These are phyloP conservation scores for Cinclus cinclus DNA, from an alignment of 2,113 vertebrate species.

Conservation along the genomic window DNA sequence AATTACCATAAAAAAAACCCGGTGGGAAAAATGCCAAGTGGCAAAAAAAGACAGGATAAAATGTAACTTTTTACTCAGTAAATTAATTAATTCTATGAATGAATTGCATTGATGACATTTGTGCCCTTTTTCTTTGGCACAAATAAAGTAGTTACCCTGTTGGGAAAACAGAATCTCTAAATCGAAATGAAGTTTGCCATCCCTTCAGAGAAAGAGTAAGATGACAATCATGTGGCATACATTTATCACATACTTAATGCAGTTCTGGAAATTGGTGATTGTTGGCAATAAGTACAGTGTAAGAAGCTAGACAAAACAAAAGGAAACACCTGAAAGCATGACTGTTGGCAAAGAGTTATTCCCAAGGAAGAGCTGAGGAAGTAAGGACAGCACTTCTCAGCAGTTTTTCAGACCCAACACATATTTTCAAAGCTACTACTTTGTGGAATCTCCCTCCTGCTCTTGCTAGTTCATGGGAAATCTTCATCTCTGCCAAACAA, in stretches of 20 bases:
- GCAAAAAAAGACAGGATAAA: not conserved
- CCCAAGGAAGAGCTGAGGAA: not conserved
- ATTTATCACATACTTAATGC: not conserved
- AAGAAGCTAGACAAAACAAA: not conserved
- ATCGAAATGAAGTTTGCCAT: not conserved
- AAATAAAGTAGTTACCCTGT: not conserved
- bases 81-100: not conserved
- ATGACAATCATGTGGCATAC: not conserved
- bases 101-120: not conserved
- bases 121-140: not conserved
- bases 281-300: not conserved
- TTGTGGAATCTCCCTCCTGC: not conserved
- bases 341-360: not conserved
- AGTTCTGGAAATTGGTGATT: not conserved
- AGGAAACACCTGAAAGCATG: not conserved
- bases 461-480: slow-evolving; percentile 18
- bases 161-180: not conserved
- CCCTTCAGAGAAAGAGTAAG: not conserved
- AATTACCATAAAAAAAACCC: not conserved
- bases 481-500: slow-evolving; percentile 8
- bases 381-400: not conserved
- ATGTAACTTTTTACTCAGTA: not conserved
- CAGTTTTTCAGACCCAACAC: not conserved
- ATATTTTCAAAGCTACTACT: not conserved
- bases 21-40: not conserved